phyloP scores from a whole-genome alignment of 2,888 invertebrate genomes.

The Lamellibrachia columna region DNA sequence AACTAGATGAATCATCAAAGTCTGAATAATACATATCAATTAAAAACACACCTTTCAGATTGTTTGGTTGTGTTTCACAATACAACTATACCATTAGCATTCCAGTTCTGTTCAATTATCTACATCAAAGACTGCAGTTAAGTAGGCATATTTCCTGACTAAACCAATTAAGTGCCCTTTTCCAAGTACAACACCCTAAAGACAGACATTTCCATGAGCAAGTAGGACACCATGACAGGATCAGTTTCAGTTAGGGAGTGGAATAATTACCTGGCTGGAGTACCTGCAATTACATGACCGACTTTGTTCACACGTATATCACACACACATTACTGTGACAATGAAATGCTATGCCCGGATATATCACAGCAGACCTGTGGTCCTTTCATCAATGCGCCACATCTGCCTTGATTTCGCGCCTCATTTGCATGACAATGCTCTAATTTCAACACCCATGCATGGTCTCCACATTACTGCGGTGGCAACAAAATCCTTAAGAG shows the following conservation, averaged over 20 bases:
- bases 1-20: neutral
- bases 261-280: neutral
- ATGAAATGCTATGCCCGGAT: neutral
- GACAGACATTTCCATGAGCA: neutral
- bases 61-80: neutral
- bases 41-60: neutral
- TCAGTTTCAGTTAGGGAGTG: neutral
- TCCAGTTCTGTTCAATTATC: conserved; percentile 2
- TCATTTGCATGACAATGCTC: conserved; percentile 9
- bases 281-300: neutral
- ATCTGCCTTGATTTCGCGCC: neutral
- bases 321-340: conserved; percentile 8
- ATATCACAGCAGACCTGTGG: neutral
- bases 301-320: neutral
- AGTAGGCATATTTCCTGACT: conserved; percentile 3
- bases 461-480: neutral
- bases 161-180: conserved; percentile 6
- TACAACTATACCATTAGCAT: neutral
- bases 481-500: conserved; percentile 11
- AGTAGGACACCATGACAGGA: neutral
- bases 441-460: neutral
- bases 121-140: neutral
- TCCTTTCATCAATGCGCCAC: neutral
- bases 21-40: neutral
- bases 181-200: neutral